phyloP scores from a whole-genome alignment of 2,888 invertebrate genomes.

The Clanis bilineata region DNA sequence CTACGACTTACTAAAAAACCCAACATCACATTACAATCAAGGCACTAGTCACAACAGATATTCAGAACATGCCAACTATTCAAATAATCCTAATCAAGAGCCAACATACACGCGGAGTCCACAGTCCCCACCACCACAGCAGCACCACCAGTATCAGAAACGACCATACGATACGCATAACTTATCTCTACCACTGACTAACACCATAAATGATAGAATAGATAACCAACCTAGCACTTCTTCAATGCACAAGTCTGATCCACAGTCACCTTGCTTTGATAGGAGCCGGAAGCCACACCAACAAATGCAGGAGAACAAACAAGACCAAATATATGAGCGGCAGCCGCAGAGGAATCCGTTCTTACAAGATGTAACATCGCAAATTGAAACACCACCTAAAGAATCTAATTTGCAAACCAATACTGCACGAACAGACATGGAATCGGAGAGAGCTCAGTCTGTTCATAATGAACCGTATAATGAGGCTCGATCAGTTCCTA shows the following conservation, averaged over 20 bases:
- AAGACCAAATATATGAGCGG: constrained; percentile 62
- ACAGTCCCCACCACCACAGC: constrained; percentile 69
- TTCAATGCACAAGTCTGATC: constrained; percentile 65
- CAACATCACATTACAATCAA: constrained; percentile 77
- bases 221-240: constrained; percentile 68
- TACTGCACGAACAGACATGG: constrained; percentile 35
- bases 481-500: constrained; percentile 46
- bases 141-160: constrained; percentile 66
- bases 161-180: constrained; percentile 72
- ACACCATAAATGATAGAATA: constrained; percentile 64
- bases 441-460: constrained; percentile 41
- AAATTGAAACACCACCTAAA: constrained; percentile 42
- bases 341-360: constrained; percentile 68
- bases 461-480: constrained; percentile 48
- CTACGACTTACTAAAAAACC: constrained; percentile 78
- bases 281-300: constrained; percentile 63
- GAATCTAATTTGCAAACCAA: constrained; percentile 44
- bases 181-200: constrained; percentile 71
- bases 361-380: constrained; percentile 57
- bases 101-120: constrained; percentile 78
- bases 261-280: constrained; percentile 78
- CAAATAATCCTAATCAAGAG: constrained; percentile 68
- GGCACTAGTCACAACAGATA: constrained; percentile 68
- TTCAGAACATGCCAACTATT: constrained; percentile 66
- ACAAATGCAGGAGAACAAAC: constrained; percentile 44